These are phyloP conservation scores for Leiothrix lutea DNA, from an alignment of 2,113 vertebrate genomes.

Conservation along the genomic window DNA sequence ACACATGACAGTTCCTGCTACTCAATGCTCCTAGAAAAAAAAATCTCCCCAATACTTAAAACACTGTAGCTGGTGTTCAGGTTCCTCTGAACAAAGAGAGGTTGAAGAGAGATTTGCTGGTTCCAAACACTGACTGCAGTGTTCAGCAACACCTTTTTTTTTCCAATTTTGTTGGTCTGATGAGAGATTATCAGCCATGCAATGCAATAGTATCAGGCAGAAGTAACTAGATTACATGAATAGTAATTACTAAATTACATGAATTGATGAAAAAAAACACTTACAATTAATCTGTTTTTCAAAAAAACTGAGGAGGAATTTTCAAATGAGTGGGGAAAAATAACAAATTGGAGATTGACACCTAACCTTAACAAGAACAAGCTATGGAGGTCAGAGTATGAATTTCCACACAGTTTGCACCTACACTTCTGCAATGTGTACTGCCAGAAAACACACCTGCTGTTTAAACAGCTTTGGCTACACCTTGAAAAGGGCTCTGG, in stretches of 20 bases:
- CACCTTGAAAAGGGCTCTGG: neutral
- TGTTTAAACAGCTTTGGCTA: neutral
- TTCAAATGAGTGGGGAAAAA: neutral
- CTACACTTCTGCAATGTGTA: neutral
- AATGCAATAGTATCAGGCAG: neutral
- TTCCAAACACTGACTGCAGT: neutral
- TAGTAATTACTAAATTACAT: neutral
- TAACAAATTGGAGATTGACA: neutral
- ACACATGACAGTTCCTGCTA: neutral
- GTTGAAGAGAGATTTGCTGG: neutral
- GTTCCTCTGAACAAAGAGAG: neutral
- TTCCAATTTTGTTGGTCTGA: neutral
- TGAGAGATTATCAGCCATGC: neutral
- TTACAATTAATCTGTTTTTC: slow-evolving; percentile 21
- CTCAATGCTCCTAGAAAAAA: neutral
- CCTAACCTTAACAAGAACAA: neutral
- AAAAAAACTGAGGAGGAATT: neutral
- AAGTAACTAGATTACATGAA: slow-evolving; percentile 21
- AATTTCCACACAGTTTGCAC: neutral
- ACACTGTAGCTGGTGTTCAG: neutral
- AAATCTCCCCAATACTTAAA: neutral
- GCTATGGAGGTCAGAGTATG: neutral
- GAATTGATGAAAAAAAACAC: neutral
- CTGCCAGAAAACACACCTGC: neutral
- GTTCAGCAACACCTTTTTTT: neutral